Evolutionary conservation across 2,888 invertebrate genomes (phyloP), one percentile per base, ranked within the genome.

Genomic region (Synergus laeviventris): DNA sequence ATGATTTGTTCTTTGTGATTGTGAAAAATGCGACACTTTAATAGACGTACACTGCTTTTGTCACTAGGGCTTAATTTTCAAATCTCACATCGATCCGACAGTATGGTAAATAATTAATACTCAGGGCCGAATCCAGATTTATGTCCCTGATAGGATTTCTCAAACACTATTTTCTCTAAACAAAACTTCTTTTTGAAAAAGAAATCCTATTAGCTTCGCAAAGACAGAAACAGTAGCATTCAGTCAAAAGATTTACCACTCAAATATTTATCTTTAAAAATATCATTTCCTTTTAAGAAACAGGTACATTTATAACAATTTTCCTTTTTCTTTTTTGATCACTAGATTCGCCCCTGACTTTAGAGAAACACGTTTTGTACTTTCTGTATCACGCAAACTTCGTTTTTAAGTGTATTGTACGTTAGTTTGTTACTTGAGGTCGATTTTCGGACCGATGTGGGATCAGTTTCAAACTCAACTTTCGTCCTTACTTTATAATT

Each of bases 351-450:
- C 70, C 70, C 49, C 45, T 24, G 24, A 66, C 31, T 66, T 70
- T 70, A 70, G 70, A 70, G 70, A 70, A 70, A 31, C 45, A 70
- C 21, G 11, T 70, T 70, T 70, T 70, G 70, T 70, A 70, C 70
- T 70, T 70, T 70, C 49, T 70, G 70, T 70, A 70, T 70, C 70
- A 70, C 70, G 70, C 70, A 70, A 70, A 70, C 70, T 70, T 54
- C 31, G 45, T 70, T 49, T 66, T 49, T 70, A 49, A 70, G 31
- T 62, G 62, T 62, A 62, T 62, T 62, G 38, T 62, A 49, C 49
- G 49, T 70, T 49, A 70, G 70, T 70, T 70, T 70, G 70, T 70
- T 66, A 70, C 49, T 49, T 49, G 70, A 70, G 70, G 31, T 62
- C n/a, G 36, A 45, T n/a, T 24, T 59, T 45, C 70, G 16, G 45